Base-by-base conservation (phyloP, 2,888 invertebrate genomes). In the Sarcophaga carnaria region DNA sequence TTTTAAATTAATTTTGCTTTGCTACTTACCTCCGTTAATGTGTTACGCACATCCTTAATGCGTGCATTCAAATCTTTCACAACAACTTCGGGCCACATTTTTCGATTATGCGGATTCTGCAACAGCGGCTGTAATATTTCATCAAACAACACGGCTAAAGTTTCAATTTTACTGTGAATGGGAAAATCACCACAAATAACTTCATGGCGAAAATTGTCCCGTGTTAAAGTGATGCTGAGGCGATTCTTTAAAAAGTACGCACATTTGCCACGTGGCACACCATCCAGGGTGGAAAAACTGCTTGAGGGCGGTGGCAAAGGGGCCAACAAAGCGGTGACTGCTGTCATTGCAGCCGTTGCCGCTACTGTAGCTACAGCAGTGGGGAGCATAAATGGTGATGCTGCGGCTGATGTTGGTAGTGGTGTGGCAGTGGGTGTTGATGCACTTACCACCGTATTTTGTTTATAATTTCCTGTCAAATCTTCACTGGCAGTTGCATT, bases 161-260 rank as follows among this genome's bases (percentile, higher is more conserved):
- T 96, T 90, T 96, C 96, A 10, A 97, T 94, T 47, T 96, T 95
- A 90, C 95, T 96, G 83, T 93, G 93, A 2, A 96, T 95, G 0
- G 96, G 96, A 93, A 97, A 94, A 91, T 97, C 97, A 0, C 97
- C 97, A 76, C 96, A 95, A 71, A 96, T 94, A 27, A 97, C 90
- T 3, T 94, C 91, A 91, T 91, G 91, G 86, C 91, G 89, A 74
- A 93, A 92, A 89, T 93, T 94, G 45, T 92, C 92, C 45, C 91
- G 93, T 4, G 93, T 93, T 80, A 92, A 78, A 4, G 90, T 84
- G 27, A 87, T 86, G 27, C 69, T 80, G 74, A 88, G 67, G 62
- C 89, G 88, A 60, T 90, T 90, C 66, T 91, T 91, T 86, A 95
- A 93, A 90, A 96, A 96, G 90, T 95, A 96, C 37, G 92, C 92